These are phyloP conservation scores for Nesoenas mayeri DNA, from an alignment of 2,113 vertebrate species.

Conservation along the genomic window DNA sequence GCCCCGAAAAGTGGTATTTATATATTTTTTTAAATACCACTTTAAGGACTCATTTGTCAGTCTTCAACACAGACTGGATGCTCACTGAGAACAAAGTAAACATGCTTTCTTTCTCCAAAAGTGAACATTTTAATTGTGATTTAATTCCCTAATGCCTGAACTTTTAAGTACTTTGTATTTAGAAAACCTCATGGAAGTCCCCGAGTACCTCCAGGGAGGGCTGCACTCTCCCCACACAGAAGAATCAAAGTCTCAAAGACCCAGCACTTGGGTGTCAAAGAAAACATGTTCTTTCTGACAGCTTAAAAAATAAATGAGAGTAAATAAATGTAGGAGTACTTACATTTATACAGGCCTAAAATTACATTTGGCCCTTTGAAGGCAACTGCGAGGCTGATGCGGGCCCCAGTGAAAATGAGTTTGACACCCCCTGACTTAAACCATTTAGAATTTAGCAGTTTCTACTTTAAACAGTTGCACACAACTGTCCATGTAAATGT, in stretches of 20 bases:
- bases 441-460: background rate
- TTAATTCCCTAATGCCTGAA: background rate
- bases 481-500: fast-evolving
- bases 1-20: fast-evolving
- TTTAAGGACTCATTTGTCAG: background rate
- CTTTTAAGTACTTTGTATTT: background rate
- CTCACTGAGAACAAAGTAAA: background rate
- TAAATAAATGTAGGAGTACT: too few species aligned
- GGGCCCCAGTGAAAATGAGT: too few species aligned
- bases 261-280: background rate
- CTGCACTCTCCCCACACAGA: background rate
- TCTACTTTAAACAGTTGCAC: background rate
- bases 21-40: background rate
- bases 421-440: background rate
- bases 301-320: too few species aligned
- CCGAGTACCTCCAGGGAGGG: too few species aligned
- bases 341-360: too few species aligned
- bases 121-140: fast-evolving
- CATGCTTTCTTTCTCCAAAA: background rate
- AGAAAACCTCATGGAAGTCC: background rate
- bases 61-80: fast-evolving
- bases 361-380: too few species aligned
- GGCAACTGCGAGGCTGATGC: too few species aligned
- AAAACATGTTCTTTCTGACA: background rate
- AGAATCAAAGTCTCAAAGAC: background rate